A percentile compares a stretch with the other conserved stretches of the same genome.
phyloP scores from a whole-genome alignment of 2,113 vertebrate genomes.

The Clarias batrachus region DNA sequence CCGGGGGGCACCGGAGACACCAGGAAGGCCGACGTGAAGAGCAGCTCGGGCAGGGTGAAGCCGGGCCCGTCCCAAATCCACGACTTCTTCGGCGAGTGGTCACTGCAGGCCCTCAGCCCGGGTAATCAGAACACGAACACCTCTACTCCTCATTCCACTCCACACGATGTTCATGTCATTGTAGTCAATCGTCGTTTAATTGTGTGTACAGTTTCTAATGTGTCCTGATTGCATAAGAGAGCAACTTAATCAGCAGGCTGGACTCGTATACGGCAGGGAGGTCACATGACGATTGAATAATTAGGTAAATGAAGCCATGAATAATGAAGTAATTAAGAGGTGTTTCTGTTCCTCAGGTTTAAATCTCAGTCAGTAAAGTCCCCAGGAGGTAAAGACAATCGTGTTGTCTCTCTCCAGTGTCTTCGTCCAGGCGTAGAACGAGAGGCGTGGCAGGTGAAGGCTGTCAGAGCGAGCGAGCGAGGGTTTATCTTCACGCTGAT shows the following conservation, averaged over 20 bases:
- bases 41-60: slow-evolving; percentile 83
- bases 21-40: slow-evolving; percentile 97
- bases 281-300: not conserved
- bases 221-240: not conserved
- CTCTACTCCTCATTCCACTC: not conserved
- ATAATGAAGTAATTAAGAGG: not conserved
- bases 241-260: not conserved
- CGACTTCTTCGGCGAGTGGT: slow-evolving; percentile 93
- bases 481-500: slow-evolving; percentile 31
- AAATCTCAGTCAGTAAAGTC: no score
- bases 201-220: not conserved
- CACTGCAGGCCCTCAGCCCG: slow-evolving; percentile 88
- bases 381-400: not conserved
- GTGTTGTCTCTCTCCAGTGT: not conserved
- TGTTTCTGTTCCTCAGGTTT: not conserved
- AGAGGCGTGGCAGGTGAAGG: not conserved
- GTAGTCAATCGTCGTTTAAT: not conserved
- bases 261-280: not conserved
- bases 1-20: slow-evolving; percentile 80
- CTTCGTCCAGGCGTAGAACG: not conserved
- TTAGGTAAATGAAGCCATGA: no score
- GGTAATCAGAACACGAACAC: slow-evolving; percentile 69
- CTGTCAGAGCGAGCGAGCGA: not conserved
- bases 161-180: not conserved
- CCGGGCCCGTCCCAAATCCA: slow-evolving; percentile 87